Base-by-base conservation (phyloP, 2,888 invertebrate genomes). In the Calephelis perditalis region DNA sequence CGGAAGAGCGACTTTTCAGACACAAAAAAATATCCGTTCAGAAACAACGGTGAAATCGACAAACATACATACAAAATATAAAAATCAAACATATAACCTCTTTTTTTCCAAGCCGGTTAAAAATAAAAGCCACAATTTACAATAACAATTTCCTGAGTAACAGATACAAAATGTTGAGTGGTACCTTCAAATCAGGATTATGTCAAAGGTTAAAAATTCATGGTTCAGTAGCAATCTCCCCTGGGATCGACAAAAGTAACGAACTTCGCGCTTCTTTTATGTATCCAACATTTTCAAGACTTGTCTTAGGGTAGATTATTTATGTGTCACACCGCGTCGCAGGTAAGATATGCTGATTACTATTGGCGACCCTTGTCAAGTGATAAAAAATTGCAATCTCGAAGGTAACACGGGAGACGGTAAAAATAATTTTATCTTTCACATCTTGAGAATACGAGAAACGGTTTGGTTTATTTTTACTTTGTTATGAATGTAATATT, bases 191-290 rank as follows among this genome's bases (percentile, higher is more conserved):
- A 87, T 87, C 86, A 86, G 83, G 82, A 82, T 81, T 81, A 83
- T 83, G 85, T 83, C 73, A 69, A 73, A 76, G 74, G 79, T 87
- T 84, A 86, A 87, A 85, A 82, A 87, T 88, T 86, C 82, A 86
- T 81, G 82, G 78, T 71, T 75, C 77, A 55, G 62, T 62, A 68
- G 73, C 76, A 75, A 82, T 80, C 74, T 70, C 89, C 86, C 87
- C 57, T 54, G 89, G 84, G 89, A 81, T 73, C 78, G 71, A 89
- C 89, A 87, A 88, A 86, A 79, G 84, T 88, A 90, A 89, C 89
- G 89, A 90, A 89, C 82, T 83, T 72, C 72, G 74, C 77, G 74
- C 78, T 84, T 80, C 82, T 82, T 84, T 86, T 84, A 84, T 78
- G 77, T 83, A 78, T 73, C 78, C 80, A 77, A 85, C 85, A 59